Conservation (phyloP, 2,113 vertebrate species). For the Hiodon tergisus region DNA sequence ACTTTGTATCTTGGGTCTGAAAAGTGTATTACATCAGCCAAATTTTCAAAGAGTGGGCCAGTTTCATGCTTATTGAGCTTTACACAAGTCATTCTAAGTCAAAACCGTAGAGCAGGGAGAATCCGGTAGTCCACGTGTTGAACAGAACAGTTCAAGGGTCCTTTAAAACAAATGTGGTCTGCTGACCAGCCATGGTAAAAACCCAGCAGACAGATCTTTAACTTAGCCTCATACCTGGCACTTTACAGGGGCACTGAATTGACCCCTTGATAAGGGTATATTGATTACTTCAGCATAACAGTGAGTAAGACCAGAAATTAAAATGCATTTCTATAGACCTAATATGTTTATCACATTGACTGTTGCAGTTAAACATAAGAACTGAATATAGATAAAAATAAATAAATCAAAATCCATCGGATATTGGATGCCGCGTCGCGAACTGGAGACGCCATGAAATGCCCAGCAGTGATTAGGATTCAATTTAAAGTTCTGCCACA, state of each 20-base stretch:
- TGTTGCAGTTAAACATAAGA: not conserved
- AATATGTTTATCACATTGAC: not conserved
- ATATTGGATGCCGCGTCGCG: not conserved
- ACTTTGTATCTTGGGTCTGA: too few relatives aligned
- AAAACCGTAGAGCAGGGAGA: too few relatives aligned
- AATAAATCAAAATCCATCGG: conserved; percentile 1
- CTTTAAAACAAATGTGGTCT: too few relatives aligned
- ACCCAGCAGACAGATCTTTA: too few relatives aligned
- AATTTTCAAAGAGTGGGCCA: too few relatives aligned
- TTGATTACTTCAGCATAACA: not conserved
- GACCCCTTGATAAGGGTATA: not conserved
- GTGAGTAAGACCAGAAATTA: not conserved
- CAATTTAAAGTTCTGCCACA: conserved; percentile 26
- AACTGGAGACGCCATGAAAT: not conserved
- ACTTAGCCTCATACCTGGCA: too few relatives aligned
- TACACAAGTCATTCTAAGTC: too few relatives aligned
- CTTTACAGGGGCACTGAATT: not conserved
- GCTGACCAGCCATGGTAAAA: too few relatives aligned
- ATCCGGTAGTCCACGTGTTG: too few relatives aligned
- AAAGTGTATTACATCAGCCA: too few relatives aligned
- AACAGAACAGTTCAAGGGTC: too few relatives aligned
- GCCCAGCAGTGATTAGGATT: conserved; percentile 17
- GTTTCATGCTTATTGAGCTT: too few relatives aligned
- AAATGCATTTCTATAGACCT: not conserved
- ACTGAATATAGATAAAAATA: not conserved